Conservation (phyloP, 2,888 invertebrate genomes). For the Mimumesa dahlbomi region DNA sequence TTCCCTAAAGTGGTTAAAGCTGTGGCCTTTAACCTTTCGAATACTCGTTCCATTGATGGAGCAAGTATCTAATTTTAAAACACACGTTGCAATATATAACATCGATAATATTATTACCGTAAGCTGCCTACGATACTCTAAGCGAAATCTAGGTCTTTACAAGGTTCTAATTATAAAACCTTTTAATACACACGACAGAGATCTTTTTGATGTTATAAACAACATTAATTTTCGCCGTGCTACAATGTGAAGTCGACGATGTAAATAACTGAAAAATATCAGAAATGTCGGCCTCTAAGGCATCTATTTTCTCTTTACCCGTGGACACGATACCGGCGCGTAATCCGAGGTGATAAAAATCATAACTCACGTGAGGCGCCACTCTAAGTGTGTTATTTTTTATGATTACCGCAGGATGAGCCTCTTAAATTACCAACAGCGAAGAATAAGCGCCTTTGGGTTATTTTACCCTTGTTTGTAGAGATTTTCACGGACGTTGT, state of each 20-base stretch:
- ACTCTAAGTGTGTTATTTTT: constrained; percentile 1
- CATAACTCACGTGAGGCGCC: background rate
- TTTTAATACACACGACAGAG: background rate
- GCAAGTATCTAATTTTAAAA: constrained; percentile 45
- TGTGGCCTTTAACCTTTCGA: constrained; percentile 42
- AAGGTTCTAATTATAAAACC: background rate
- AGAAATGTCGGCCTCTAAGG: too few relatives aligned
- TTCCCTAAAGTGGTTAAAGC: constrained; percentile 18
- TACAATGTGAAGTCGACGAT: background rate
- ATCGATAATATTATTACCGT: constrained; percentile 9
- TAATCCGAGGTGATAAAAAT: constrained; percentile 3
- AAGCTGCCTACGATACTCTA: constrained; percentile 8
- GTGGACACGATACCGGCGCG: background rate
- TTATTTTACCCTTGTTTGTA: constrained; percentile 24
- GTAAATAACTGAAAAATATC: background rate
- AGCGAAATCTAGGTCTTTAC: background rate
- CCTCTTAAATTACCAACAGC: background rate
- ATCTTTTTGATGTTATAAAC: background rate
- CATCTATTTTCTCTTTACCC: background rate
- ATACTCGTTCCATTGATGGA: constrained; percentile 27
- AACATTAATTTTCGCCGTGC: background rate
- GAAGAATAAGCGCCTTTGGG: background rate
- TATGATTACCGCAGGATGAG: background rate
- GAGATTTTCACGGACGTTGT: constrained; percentile 44
- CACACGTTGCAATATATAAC: background rate